Evolutionary conservation across 53 echinoderm and acorn worm genomes (phyloP).

Genomic region (Temnopleurus reevesii): DNA sequence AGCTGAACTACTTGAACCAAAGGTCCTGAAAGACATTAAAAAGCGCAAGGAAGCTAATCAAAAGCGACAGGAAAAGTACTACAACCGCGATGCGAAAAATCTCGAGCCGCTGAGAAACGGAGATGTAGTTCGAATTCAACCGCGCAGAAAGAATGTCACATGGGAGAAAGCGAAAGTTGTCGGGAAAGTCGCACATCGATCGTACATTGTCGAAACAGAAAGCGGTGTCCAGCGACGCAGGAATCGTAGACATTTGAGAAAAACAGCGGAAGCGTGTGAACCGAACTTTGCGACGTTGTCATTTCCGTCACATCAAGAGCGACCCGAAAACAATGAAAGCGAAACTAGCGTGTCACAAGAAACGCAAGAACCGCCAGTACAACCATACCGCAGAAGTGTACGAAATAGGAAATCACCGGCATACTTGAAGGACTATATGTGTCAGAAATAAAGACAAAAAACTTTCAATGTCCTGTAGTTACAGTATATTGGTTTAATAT

Average conservation of each 20-base stretch:
- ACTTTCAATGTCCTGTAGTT: neutral
- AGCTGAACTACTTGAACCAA: too few species aligned
- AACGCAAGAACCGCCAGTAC: neutral
- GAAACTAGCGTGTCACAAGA: neutral
- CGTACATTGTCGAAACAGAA: neutral
- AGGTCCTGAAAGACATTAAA: too few species aligned
- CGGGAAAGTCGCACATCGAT: neutral
- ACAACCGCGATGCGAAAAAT: neutral
- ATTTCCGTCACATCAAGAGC: neutral
- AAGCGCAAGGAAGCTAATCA: too few species aligned
- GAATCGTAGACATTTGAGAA: neutral
- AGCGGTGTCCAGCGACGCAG: neutral
- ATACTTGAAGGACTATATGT: neutral
- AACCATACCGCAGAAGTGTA: neutral
- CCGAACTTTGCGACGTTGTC: too few species aligned
- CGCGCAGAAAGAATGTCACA: neutral
- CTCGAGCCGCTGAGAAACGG: neutral
- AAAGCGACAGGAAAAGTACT: neutral
- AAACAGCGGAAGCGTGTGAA: neutral
- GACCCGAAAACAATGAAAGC: neutral
- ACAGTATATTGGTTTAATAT: neutral
- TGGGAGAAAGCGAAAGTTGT: neutral
- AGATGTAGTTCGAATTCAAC: neutral
- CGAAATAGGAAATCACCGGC: neutral
- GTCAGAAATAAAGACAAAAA: neutral